Evolutionary conservation across 2,113 vertebrate genomes (phyloP), one percentile per base, ranked within the genome.

Genomic region (Sphaerodactylus townsendi): DNA sequence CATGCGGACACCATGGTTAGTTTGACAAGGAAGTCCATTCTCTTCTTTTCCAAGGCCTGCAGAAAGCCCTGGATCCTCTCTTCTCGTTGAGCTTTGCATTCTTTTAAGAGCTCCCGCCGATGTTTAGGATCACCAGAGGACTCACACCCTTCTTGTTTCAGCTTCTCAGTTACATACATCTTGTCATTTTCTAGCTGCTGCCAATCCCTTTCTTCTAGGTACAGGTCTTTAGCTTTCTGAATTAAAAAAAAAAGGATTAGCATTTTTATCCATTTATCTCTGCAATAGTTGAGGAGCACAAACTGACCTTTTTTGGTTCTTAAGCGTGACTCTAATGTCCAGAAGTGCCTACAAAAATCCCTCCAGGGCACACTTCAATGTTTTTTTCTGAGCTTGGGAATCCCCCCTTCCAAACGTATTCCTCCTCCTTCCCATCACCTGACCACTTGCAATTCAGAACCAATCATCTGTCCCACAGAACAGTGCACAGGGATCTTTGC

Each of bases 151-250:
- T 94, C 97, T 95, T n/a, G 96, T 95, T 96, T 96, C 92, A 98
- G 95, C 91, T 96, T 95, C 89, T 98, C 94, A 25, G 95, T 94
- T 73, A 98, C 97, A 44, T 96, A 96, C 59, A 93, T 94, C 69
- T 96, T 97, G 89, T 99, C 99, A 11, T 92, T 96, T 92, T 99
- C 98, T 85, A 97, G 89, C 96, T 99, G 97, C 86, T 96, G 96
- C 0, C 90, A 93, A 82, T 92, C 95, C 95, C 96, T 96, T 59
- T 97, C 96, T 83, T 98, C 97, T 92, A 90, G 93, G 93, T 99
- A 97, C 74, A 96, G 91, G 48, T 98, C 97, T 93, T 95, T 95
- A 85, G 98, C 98, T 95, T 98, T 99, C 99, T 99, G 91, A 59
- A 93, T 89, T 78, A 86, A 87, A 91, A 87, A 91, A 83, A 0